Conservation (phyloP, 2,113 vertebrate species). For the Pseudorhombus dupliciocellatus region DNA sequence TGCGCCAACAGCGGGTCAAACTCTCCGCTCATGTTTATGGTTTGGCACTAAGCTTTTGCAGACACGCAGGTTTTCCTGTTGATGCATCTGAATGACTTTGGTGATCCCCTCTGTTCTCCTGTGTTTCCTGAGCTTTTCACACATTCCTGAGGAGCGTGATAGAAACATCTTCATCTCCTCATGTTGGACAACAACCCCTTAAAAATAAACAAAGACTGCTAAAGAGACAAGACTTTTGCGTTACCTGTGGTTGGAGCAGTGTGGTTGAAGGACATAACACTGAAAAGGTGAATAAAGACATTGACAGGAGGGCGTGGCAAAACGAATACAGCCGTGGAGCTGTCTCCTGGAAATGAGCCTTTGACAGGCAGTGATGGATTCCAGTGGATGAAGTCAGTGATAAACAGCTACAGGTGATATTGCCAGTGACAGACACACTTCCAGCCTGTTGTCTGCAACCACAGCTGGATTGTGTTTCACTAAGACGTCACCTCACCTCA, state of each 20-base stretch:
- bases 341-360: constrained; percentile 31
- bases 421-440: constrained; percentile 11
- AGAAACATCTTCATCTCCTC: no score
- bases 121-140: neutral
- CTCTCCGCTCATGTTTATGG: neutral
- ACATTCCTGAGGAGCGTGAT: no score
- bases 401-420: constrained; percentile 36
- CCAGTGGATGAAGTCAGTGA: constrained; percentile 10
- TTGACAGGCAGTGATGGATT: constrained; percentile 39
- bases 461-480: constrained; percentile 30
- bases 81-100: no score
- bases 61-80: no score
- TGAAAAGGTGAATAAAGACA: constrained; percentile 43
- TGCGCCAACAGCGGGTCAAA: neutral
- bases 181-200: no score
- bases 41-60: neutral
- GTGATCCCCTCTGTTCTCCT: neutral
- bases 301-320: constrained; percentile 25
- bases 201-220: no score
- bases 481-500: constrained; percentile 13
- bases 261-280: constrained; percentile 40
- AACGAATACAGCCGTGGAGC: constrained; percentile 39
- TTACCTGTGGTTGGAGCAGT: constrained; percentile 45
- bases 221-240: constrained; percentile 15
- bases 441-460: neutral